A percentile compares a stretch with the other conserved stretches of the same genome.
These are phyloP conservation scores for Drosophila saltans DNA, from an alignment of 1,140 invertebrate species.

Conservation along the genomic window DNA sequence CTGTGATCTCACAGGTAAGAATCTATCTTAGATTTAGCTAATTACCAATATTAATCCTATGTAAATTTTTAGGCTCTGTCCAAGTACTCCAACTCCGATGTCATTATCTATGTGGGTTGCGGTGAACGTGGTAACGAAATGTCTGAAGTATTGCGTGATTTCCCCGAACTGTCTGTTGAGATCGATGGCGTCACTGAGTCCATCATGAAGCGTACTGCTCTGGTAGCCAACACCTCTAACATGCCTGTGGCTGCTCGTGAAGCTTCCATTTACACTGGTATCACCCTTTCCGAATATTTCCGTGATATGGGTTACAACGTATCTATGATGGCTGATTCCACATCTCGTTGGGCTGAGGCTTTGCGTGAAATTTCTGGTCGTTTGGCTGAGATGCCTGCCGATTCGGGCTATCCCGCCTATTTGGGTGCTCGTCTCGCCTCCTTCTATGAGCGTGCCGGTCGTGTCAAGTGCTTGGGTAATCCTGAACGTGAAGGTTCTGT, in stretches of 20 bases:
- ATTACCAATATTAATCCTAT: no score
- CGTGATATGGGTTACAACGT: slow-evolving; percentile 99
- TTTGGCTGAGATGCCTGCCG: slow-evolving; percentile 99
- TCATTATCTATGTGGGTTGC: slow-evolving; percentile 99
- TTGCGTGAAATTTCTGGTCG: slow-evolving; percentile 99
- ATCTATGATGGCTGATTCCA: slow-evolving; percentile 99
- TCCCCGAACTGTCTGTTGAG: slow-evolving; percentile 98
- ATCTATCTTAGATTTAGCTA: no score
- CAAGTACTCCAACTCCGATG: slow-evolving; percentile 99
- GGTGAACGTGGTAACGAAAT: slow-evolving; percentile 96
- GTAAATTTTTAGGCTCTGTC: slow-evolving; percentile 89
- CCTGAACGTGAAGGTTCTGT: slow-evolving; percentile 99
- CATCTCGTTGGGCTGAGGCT: slow-evolving; percentile 99
- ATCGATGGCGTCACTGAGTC: slow-evolving; percentile 98
- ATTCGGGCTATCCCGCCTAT: slow-evolving; percentile 99
- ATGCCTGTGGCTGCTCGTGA: slow-evolving; percentile 99
- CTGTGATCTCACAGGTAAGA: slow-evolving; percentile 90
- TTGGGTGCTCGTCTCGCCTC: slow-evolving; percentile 98
- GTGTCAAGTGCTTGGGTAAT: slow-evolving; percentile 98
- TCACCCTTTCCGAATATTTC: slow-evolving; percentile 99
- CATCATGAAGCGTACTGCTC: slow-evolving; percentile 99
- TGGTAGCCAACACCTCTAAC: slow-evolving; percentile 99
- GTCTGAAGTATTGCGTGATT: slow-evolving; percentile 97
- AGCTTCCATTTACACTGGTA: slow-evolving; percentile 99
- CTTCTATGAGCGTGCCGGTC: slow-evolving; percentile 99